phyloP scores from a whole-genome alignment of 2,888 invertebrate species.

The Mactromeris polynyma region DNA sequence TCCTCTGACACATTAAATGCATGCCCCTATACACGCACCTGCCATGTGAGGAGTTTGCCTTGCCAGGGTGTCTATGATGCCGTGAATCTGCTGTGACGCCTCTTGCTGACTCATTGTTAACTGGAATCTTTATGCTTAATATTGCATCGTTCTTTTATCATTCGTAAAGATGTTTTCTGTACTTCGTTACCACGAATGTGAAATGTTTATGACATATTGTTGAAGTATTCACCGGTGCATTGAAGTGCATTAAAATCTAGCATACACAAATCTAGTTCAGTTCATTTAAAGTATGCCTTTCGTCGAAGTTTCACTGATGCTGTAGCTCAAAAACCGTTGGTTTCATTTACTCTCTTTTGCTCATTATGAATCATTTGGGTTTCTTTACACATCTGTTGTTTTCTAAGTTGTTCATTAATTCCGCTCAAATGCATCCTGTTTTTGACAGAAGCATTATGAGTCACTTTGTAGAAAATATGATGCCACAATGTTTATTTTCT shows the following conservation, averaged over 20 bases:
- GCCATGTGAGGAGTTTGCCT: too few species aligned
- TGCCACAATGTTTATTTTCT: background rate
- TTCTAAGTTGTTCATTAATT: background rate
- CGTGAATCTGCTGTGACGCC: too few species aligned
- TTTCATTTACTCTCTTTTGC: background rate
- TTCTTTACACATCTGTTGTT: conserved; percentile 7
- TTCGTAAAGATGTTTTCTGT: background rate
- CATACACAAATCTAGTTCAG: background rate
- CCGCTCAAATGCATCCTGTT: background rate
- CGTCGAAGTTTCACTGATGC: background rate
- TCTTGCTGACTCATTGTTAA: too few species aligned
- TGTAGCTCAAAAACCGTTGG: too few species aligned
- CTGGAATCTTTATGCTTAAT: too few species aligned
- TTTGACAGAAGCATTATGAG: background rate
- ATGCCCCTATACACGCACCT: too few species aligned
- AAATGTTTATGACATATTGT: too few species aligned
- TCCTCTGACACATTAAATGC: too few species aligned
- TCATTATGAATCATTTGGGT: conserved; percentile 1
- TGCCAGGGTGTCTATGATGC: too few species aligned
- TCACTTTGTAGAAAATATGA: background rate
- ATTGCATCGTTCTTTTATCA: too few species aligned
- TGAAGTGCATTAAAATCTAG: too few species aligned
- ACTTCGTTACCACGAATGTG: background rate
- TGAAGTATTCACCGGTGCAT: too few species aligned
- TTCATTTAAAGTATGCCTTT: background rate